Base-by-base conservation (phyloP, 2,797 vertebrate species). In the Girardinus metallicus region DNA sequence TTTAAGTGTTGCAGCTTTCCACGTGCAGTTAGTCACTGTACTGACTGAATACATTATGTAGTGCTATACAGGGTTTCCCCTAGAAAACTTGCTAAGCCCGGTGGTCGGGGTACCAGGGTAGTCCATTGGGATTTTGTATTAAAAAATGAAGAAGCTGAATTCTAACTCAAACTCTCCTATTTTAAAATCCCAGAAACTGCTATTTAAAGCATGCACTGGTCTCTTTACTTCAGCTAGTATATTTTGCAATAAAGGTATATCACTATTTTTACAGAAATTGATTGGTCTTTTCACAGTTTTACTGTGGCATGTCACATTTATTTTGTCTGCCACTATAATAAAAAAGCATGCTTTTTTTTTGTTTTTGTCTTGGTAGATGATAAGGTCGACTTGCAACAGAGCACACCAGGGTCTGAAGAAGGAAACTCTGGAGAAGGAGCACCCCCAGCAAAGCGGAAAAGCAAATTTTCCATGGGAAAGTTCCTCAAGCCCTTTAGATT, bases 401-500 rank as follows among this genome's bases (percentile, higher is more conserved):
- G 91, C 89, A 93, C 95, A 83, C 84, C 87, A 5, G 94, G 90
- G 70, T 89, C 94, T 36, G 97, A 97, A 0, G 96, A 96, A 71
- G 93, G 94, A 53, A 96, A 95, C 92, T 95, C 97, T 0, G 94
- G 95, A n/a, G 97, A 95, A 53, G 93, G 91, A 75, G 96, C 96
- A 0, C 97, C 97, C 82, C 96, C 96, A 7, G 92, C 94, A 8
- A 99, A 98, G 89, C 96, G 96, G 81, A 99, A 99, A 91, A 97
- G 97, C 94, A 99, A 99, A 92, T 98, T 99, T 76, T 95, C 97
- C 5, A 95, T 99, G 85, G 98, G 97, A 80, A 97, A 96, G 81
- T 97, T 99, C 91, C 99, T 99, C 93, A 99, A 97, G 83, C 98
- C 98, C 41, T 99, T 98, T 98, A 99, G 98, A 87, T 99, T 98